Evolutionary conservation across 2,888 invertebrate genomes (phyloP), one percentile per base, ranked within the genome.

Genomic region (Mythimna pallens): DNA sequence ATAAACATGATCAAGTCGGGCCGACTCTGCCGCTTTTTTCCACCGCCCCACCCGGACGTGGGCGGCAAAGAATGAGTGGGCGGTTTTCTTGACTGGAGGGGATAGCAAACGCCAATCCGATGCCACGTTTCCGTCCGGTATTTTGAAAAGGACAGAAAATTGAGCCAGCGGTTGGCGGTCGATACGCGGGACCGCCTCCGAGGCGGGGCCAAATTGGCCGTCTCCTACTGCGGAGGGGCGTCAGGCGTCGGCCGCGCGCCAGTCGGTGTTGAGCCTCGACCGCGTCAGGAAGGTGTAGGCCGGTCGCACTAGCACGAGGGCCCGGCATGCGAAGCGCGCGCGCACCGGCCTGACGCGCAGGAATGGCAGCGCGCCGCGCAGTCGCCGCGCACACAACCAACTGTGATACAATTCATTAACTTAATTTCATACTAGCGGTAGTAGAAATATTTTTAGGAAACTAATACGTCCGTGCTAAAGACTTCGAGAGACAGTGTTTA

Each of bases 401-500:
- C 95, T 96, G 96, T 96, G 96, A 96, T 96, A 96, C 88, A 90
- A 92, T 91, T 84, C 88, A 92, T 91, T 87, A 85, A 88, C 87
- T 92, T 94, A 92, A 92, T 89, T 89, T 90, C 88, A 83, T 88
- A 89, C 85, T 92, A 92, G 83, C 69, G 77, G 85, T 92, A 92
- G 91, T 91, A 86, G 78, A 86, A 81, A 86, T 90, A 89, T 87
- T 88, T 89, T 89, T 92, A 93, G 87, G 92, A 86, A 92, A 93
- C 88, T 88, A 85, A 90, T 89, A 91, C 92, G 93, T 94, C 93
- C 95, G 94, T 94, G 93, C 83, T 87, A 91, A 91, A 93, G 93
- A 95, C 95, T 95, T 95, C 89, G 93, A 95, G 93, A 95, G 95
- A 95, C 95, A 96, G 95, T 95, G 94, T 92, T 93, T 90, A 92